Evolutionary conservation across 2,113 vertebrate genomes (phyloP).

Genomic region (Pica pica): DNA sequence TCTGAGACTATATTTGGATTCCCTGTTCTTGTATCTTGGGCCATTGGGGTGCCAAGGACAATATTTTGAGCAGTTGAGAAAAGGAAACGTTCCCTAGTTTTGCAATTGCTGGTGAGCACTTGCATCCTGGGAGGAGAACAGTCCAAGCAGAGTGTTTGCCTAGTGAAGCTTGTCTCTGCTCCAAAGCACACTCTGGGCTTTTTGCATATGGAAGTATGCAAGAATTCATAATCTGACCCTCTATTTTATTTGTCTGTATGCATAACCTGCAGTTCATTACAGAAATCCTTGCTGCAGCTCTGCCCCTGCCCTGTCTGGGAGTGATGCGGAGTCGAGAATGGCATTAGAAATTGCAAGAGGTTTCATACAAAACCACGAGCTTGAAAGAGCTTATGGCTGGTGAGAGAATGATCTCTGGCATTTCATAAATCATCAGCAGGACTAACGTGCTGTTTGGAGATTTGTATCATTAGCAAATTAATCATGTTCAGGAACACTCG

Average conservation of each 20-base stretch:
- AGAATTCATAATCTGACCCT: not conserved
- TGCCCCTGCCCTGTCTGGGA: not conserved
- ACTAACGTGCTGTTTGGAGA: conserved; percentile 13
- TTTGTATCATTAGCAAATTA: conserved; percentile 7
- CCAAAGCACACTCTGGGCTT: conserved; percentile 45
- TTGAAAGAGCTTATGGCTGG: not conserved
- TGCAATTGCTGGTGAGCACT: not conserved
- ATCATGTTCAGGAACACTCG: not conserved
- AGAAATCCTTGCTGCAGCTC: not conserved
- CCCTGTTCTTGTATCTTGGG: not conserved
- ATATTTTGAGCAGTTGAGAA: conserved; percentile 6
- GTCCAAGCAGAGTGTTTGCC: not conserved
- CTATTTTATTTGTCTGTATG: not conserved
- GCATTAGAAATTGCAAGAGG: not conserved
- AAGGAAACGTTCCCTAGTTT: conserved; percentile 8
- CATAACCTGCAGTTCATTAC: conserved; percentile 27
- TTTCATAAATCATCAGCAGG: conserved; percentile 46
- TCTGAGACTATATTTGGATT: not conserved
- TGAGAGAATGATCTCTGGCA: conserved; percentile 31
- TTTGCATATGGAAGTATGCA: not conserved
- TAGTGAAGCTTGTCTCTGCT: conserved; percentile 8
- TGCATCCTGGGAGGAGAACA: conserved; percentile 28
- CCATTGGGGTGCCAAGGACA: not conserved
- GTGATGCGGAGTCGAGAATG: not conserved
- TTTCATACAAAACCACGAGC: not conserved